Evolutionary conservation across 1,140 invertebrate genomes (phyloP).

Genomic region (Cydia fagiglandana): DNA sequence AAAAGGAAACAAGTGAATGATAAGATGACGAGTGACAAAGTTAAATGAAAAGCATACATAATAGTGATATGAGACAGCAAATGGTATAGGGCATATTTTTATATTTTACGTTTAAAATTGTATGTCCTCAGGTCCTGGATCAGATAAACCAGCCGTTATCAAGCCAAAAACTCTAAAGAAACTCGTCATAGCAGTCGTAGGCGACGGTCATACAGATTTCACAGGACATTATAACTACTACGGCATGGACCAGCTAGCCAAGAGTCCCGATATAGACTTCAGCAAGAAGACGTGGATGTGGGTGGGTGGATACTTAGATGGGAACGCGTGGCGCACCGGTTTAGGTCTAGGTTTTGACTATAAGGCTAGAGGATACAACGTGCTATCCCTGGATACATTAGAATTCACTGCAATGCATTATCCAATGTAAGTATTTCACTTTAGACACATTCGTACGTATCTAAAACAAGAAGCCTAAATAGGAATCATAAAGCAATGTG

Average conservation of each 20-base stretch:
- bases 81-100: background rate
- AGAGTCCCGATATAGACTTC: slow-evolving; percentile 55
- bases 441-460: background rate
- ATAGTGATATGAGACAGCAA: background rate
- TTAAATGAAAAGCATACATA: no score
- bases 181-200: slow-evolving; percentile 44
- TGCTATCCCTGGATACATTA: slow-evolving; percentile 54
- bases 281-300: slow-evolving; percentile 54
- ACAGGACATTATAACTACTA: slow-evolving; percentile 52
- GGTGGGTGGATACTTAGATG: slow-evolving; percentile 57
- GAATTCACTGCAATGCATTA: slow-evolving; percentile 56
- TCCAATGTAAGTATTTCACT: slow-evolving; percentile 48
- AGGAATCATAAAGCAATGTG: no score
- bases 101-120: background rate
- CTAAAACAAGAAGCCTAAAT: background rate
- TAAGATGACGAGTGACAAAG: no score
- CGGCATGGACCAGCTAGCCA: slow-evolving; percentile 54
- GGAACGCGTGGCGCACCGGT: slow-evolving; percentile 47
- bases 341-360: slow-evolving; percentile 40
- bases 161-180: slow-evolving; percentile 51
- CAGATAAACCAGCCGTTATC: slow-evolving; percentile 51
- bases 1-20: no score
- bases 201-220: slow-evolving; percentile 28
- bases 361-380: slow-evolving; percentile 54
- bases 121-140: slow-evolving; percentile 59